phyloP scores from a whole-genome alignment of 1,140 invertebrate genomes.

The Portunus trituberculatus region DNA sequence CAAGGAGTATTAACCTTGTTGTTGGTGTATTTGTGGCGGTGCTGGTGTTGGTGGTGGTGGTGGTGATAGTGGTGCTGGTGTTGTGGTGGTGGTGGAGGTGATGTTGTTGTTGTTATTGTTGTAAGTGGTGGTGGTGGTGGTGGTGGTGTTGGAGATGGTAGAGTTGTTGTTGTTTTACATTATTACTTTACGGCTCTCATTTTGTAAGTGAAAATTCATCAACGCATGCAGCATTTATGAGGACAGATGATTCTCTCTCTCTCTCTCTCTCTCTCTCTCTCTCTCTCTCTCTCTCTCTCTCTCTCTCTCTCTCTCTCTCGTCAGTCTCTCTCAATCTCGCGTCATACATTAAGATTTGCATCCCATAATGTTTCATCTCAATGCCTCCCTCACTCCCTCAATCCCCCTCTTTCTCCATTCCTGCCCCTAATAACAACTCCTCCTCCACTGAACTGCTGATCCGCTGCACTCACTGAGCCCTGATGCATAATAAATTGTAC shows the following conservation, averaged over 20 bases:
- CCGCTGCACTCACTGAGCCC: neutral
- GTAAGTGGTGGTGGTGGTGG: too few species aligned
- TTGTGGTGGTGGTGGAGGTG: too few species aligned
- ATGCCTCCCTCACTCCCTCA: too few species aligned
- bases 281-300: slow-evolving; percentile 41
- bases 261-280: slow-evolving; percentile 29
- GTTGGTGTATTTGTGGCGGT: neutral
- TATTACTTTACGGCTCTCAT: neutral
- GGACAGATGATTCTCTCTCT: neutral
- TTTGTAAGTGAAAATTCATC: neutral
- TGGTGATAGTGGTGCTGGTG: too few species aligned
- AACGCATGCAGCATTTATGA: neutral
- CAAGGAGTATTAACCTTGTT: too few species aligned
- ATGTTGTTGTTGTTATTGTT: neutral
- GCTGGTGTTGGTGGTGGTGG: too few species aligned
- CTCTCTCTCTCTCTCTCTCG: slow-evolving; percentile 40
- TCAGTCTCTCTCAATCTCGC: neutral
- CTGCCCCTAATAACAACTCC: too few species aligned
- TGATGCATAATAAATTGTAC: neutral
- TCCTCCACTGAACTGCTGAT: too few species aligned
- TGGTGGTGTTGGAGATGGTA: too few species aligned
- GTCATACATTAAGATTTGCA: neutral
- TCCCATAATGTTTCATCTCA: too few species aligned
- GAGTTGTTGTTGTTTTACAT: neutral
- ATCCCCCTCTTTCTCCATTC: too few species aligned